Evolutionary conservation across 2,113 vertebrate species (phyloP).

Genomic region (Corythoichthys haematopterus): DNA sequence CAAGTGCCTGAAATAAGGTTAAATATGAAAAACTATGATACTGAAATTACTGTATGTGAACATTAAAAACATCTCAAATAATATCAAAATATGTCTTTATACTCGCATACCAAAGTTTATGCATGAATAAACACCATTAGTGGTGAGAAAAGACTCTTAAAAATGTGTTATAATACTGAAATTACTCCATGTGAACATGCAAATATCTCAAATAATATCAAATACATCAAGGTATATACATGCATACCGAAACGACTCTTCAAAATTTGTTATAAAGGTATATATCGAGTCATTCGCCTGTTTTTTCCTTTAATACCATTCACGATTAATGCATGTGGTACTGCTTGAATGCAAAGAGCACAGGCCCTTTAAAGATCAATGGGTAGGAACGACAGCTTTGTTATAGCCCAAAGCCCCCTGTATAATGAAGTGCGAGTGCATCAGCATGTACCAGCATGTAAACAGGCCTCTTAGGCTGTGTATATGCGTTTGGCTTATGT

Average conservation of each 20-base stretch:
- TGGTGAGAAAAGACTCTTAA: too few relatives aligned
- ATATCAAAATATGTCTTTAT: too few relatives aligned
- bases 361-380: conserved; percentile 26
- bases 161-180: neutral
- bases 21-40: too few relatives aligned
- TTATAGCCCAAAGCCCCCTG: conserved; percentile 28
- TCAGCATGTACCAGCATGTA: conserved; percentile 28
- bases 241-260: neutral
- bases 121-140: too few relatives aligned
- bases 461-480: conserved; percentile 24
- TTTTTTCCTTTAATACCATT: conserved; percentile 20
- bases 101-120: too few relatives aligned
- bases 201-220: neutral
- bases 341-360: conserved; percentile 24
- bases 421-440: conserved; percentile 30
- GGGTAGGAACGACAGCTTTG: conserved; percentile 25
- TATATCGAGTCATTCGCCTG: neutral
- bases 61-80: too few relatives aligned
- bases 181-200: neutral
- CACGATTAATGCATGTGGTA: neutral
- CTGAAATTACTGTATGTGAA: too few relatives aligned
- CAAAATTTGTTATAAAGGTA: neutral
- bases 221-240: neutral
- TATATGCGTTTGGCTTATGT: conserved; percentile 11
- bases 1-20: too few relatives aligned